Evolutionary conservation across 2,113 vertebrate species (phyloP).

Genomic region (Numida meleagris): DNA sequence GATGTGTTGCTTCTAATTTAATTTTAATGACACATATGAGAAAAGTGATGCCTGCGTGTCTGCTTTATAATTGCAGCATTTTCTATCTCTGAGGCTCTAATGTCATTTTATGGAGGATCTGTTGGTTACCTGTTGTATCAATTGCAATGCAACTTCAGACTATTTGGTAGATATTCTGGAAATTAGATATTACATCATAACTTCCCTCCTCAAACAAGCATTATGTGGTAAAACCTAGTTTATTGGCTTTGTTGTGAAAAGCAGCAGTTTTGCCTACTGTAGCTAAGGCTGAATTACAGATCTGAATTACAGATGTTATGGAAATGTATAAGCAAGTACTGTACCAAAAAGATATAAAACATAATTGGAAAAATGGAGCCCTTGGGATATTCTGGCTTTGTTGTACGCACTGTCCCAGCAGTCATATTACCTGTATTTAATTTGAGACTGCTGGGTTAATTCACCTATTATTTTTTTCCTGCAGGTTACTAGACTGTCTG

Average conservation of each 20-base stretch:
- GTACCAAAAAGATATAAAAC: neutral
- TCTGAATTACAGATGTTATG: neutral
- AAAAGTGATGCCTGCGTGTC: neutral
- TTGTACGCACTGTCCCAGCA: neutral
- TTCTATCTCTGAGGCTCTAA: neutral
- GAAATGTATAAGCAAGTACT: neutral
- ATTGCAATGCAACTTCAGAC: neutral
- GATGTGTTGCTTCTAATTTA: constrained; percentile 35
- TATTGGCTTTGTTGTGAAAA: constrained; percentile 7
- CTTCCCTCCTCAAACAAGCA: neutral
- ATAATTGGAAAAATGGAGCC: neutral
- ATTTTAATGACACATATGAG: constrained; percentile 53
- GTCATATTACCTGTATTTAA: neutral
- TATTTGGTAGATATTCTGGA: constrained; percentile 3
- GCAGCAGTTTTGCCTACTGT: neutral
- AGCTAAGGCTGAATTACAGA: neutral
- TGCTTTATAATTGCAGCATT: constrained; percentile 27
- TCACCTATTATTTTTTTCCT: neutral
- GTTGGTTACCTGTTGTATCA: constrained; percentile 22
- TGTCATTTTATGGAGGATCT: neutral
- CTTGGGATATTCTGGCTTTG: neutral
- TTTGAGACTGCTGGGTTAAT: constrained; percentile 1
- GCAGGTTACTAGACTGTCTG: neutral
- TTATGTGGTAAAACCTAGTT: neutral
- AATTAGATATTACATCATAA: constrained; percentile 5